Conservation (phyloP, 2,113 vertebrate species). For the Trachemys scripta region DNA sequence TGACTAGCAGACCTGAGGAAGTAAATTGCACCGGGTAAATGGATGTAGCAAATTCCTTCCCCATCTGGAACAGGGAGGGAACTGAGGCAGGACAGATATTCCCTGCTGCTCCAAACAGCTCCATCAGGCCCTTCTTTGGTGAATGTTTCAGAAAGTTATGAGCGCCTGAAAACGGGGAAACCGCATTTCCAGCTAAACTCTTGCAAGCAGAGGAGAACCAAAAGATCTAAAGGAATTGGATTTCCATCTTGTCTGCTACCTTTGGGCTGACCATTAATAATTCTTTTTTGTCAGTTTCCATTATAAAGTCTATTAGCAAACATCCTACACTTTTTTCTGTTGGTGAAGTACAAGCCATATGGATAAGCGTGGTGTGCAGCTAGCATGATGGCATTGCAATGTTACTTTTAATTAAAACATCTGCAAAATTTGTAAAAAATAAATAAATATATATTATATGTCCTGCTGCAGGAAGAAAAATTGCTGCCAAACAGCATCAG, state of each 20-base stretch:
- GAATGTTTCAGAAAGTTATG: not conserved
- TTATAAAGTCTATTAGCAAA: slow-evolving; percentile 64
- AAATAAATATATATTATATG: slow-evolving; percentile 59
- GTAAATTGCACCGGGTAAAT: not conserved
- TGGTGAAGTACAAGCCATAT: slow-evolving; percentile 49
- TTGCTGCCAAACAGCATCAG: not conserved
- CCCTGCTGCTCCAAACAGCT: not conserved
- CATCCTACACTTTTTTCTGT: slow-evolving; percentile 20
- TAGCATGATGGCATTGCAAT: slow-evolving; percentile 26
- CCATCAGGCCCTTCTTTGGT: not conserved
- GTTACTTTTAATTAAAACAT: slow-evolving; percentile 50
- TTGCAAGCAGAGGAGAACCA: not conserved
- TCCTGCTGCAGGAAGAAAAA: slow-evolving; percentile 15
- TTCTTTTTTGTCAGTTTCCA: slow-evolving; percentile 19
- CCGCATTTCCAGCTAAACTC: not conserved
- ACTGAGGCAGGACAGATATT: not conserved
- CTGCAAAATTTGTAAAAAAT: slow-evolving; percentile 20
- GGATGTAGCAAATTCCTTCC: not conserved
- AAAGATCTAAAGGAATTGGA: slow-evolving; percentile 8
- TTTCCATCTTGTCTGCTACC: not conserved
- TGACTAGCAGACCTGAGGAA: not conserved
- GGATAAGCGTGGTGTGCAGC: slow-evolving; percentile 60
- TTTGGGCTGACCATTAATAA: slow-evolving; percentile 52
- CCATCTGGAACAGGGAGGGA: not conserved
- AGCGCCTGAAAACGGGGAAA: not conserved